Percentiles rank a stretch among this genome's conserved stretches.
phyloP scores from a whole-genome alignment of 35 echinoderm and acorn worm genomes.

The Ophioderma brevispina region DNA sequence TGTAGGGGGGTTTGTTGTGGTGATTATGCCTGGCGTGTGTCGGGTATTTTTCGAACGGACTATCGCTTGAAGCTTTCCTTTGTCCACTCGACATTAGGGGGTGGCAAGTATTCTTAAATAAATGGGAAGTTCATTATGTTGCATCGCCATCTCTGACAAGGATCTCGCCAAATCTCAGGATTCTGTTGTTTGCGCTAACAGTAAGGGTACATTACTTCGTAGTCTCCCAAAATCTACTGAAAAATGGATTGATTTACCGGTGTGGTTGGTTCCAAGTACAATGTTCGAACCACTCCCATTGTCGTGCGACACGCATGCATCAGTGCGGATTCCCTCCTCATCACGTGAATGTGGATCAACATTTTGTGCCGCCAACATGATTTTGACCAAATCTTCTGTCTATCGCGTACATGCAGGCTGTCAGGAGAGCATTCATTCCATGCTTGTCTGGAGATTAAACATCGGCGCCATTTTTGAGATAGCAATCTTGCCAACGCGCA shows the following conservation, averaged over 20 bases:
- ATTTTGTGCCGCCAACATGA: conserved; percentile 22
- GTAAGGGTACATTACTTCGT: conserved; percentile 47
- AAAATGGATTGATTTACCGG: conserved; percentile 18
- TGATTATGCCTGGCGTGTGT: conserved; percentile 10
- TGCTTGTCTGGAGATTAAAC: conserved; percentile 71
- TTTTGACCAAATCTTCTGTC: conserved; percentile 58
- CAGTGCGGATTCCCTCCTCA: conserved; percentile 76
- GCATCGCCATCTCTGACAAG: conserved; percentile 50
- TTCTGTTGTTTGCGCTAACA: conserved; percentile 73
- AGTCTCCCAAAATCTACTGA: conserved; percentile 53
- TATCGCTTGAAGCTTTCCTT: neutral
- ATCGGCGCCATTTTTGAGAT: conserved; percentile 68
- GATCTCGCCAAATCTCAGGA: conserved; percentile 73
- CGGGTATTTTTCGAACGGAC: conserved; percentile 2
- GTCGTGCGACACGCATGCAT: conserved; percentile 79
- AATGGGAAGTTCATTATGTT: conserved; percentile 28
- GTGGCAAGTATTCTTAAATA: conserved; percentile 42
- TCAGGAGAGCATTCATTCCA: conserved; percentile 81
- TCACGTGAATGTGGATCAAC: conserved; percentile 77
- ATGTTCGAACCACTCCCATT: conserved; percentile 55
- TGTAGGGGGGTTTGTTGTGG: neutral
- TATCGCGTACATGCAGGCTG: conserved; percentile 60
- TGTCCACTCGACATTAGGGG: conserved; percentile 23
- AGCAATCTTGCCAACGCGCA: conserved; percentile 56
- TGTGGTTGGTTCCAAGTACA: conserved; percentile 31